A percentile compares a stretch with the other conserved stretches of the same genome.
phyloP scores from a whole-genome alignment of 1,140 invertebrate species.

The Wiebesia pumilae region DNA sequence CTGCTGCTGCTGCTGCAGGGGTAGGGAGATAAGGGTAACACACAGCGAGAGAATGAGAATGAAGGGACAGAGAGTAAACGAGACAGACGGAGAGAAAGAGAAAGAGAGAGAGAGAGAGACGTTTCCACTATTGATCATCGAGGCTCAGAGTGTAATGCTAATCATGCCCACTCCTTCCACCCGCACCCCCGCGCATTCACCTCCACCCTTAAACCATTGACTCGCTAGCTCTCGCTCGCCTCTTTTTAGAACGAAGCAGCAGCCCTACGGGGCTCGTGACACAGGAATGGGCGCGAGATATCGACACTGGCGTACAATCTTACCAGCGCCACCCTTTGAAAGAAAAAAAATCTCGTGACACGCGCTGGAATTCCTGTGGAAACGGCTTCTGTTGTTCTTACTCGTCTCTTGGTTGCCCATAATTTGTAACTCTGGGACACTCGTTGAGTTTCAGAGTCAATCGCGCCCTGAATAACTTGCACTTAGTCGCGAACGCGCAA shows the following conservation, averaged over 20 bases:
- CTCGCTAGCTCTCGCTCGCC: slow-evolving; percentile 56
- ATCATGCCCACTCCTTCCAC: slow-evolving; percentile 70
- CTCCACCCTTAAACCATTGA: slow-evolving; percentile 62
- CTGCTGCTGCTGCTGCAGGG: slow-evolving; percentile 46
- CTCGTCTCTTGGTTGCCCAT: neutral
- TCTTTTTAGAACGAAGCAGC: slow-evolving; percentile 48
- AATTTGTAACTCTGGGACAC: no score
- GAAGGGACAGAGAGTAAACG: slow-evolving; percentile 67
- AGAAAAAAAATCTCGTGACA: neutral
- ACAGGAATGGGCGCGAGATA: slow-evolving; percentile 63
- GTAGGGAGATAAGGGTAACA: slow-evolving; percentile 70
- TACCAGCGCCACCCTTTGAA: neutral
- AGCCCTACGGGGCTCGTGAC: neutral
- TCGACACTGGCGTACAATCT: slow-evolving; percentile 67
- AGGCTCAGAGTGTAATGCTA: slow-evolving; percentile 75
- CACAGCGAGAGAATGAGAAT: slow-evolving; percentile 66
- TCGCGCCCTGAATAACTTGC: no score
- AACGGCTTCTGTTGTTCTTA: neutral
- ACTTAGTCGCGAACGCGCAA: no score
- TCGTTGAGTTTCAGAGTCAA: no score
- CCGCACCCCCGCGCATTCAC: slow-evolving; percentile 58
- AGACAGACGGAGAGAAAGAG: slow-evolving; percentile 66
- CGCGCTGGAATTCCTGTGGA: neutral
- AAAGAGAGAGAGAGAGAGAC: slow-evolving; percentile 73
- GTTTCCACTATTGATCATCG: slow-evolving; percentile 76